These are phyloP conservation scores for Cataglyphis cursor DNA, from an alignment of 2,888 invertebrate genomes.

Conservation along the genomic window DNA sequence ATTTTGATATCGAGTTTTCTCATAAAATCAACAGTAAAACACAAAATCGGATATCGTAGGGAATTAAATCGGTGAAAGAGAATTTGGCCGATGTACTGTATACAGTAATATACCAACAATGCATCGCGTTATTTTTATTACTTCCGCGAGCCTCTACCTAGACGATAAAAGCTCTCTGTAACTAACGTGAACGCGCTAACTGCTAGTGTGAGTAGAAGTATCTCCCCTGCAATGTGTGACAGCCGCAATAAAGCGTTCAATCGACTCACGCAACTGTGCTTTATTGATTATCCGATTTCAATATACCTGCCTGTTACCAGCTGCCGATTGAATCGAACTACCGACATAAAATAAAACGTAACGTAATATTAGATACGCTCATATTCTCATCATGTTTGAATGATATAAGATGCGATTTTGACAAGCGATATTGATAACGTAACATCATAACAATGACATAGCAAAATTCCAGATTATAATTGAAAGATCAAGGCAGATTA, in stretches of 20 bases:
- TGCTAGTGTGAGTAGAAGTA: neutral
- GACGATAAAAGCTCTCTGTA: neutral
- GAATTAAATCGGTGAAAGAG: slow-evolving; percentile 52
- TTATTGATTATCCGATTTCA: slow-evolving; percentile 54
- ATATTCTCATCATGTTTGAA: neutral
- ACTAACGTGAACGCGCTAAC: slow-evolving; percentile 3
- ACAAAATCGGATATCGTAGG: slow-evolving; percentile 49
- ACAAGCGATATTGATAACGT: neutral
- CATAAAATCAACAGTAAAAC: slow-evolving; percentile 47
- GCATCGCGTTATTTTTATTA: slow-evolving; percentile 27
- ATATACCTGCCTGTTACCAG: neutral
- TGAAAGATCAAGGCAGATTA: neutral
- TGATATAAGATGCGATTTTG: neutral
- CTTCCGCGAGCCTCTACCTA: slow-evolving; percentile 10
- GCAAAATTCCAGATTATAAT: neutral
- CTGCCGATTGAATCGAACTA: slow-evolving; percentile 13
- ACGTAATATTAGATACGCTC: neutral
- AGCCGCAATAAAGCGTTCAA: slow-evolving; percentile 39
- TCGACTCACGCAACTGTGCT: slow-evolving; percentile 37
- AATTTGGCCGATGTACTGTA: neutral
- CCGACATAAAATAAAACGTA: neutral
- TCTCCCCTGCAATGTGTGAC: slow-evolving; percentile 6
- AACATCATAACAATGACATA: neutral
- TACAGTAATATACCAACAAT: slow-evolving; percentile 6
- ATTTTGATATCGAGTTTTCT: slow-evolving; percentile 39